Evolutionary conservation across 1,140 invertebrate genomes (phyloP), one percentile per base, ranked within the genome.

Genomic region (Anoplophora glabripennis): DNA sequence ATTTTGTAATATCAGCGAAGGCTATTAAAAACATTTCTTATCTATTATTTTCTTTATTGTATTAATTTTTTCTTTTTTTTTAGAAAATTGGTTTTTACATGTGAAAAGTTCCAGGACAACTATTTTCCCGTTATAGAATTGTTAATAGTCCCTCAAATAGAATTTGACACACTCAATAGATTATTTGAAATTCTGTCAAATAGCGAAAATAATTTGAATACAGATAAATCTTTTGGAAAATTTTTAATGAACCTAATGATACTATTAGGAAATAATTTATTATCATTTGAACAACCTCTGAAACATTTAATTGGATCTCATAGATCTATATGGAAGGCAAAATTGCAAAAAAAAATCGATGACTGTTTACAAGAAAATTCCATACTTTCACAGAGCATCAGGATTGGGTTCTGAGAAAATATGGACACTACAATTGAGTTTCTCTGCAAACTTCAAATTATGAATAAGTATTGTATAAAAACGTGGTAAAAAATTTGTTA

Each of bases 161-260:
- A 63, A 33, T 15, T 42, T 18, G 44, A 63, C 17, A 21, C 55
- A 34, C 17, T 59, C 9, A 41, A 15, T 21, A 52, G 49, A 61
- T 35, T 64, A 9, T 49, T 66, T 10, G 57, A 59, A 37, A 34
- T 57, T 17, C 57, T 66, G 64, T 59, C 57, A 2, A 38, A 47
- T 11, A n/a, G 36, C 9, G 58, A 38, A 42, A 37, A 47, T 21
- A 55, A 57, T 14, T 64, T 57, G 45, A 15, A 4, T 15, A 53
- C n/a, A 1, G 57, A 66, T 34, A 66, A 66, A 51, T 35, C 35
- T n/a, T 66, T 60, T 61, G 61, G 61, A 38, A 66, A 66, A 44
- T 45, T 66, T n/a, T 53, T 66, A 12, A 55, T 57, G 35, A 66
- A 52, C 33, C 18, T 57, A 11, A 49, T 66, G 0, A 53, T 57